phyloP scores from a whole-genome alignment of 23 tunicate species.

The Botrylloides violaceus region DNA sequence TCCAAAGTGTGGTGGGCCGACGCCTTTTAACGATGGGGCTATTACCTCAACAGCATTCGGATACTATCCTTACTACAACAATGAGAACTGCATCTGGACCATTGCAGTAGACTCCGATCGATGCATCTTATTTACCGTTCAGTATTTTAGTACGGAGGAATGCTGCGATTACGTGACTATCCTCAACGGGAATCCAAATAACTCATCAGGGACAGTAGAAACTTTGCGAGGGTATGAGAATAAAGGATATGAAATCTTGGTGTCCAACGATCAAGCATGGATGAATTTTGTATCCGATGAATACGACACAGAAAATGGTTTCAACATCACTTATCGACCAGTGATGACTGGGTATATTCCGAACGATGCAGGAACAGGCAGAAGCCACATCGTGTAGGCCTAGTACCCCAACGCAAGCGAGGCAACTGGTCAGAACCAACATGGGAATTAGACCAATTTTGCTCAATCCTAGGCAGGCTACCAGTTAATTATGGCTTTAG shows the following conservation, averaged over 20 bases:
- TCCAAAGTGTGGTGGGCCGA: neutral
- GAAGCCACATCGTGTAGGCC: no score
- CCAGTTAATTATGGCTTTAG: no score
- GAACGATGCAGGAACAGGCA: no score
- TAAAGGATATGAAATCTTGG: neutral
- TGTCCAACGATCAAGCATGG: neutral
- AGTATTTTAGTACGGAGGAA: neutral
- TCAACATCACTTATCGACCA: constrained; percentile 26
- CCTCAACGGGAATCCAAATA: constrained; percentile 12
- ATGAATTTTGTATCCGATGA: constrained; percentile 42
- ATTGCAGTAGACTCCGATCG: neutral
- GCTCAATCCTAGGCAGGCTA: no score
- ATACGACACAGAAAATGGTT: constrained; percentile 38
- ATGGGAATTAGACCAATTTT: no score
- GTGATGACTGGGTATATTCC: neutral
- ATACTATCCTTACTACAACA: neutral
- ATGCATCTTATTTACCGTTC: neutral
- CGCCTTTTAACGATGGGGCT: neutral
- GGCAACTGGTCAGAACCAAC: no score
- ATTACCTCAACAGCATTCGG: neutral
- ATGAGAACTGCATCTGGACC: constrained; percentile 14
- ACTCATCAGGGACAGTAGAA: neutral
- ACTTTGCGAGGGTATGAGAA: neutral
- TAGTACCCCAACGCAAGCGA: no score
- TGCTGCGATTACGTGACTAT: constrained; percentile 24